Evolutionary conservation across 1,140 invertebrate species (phyloP).

Genomic region (Monochamus saltuarius): DNA sequence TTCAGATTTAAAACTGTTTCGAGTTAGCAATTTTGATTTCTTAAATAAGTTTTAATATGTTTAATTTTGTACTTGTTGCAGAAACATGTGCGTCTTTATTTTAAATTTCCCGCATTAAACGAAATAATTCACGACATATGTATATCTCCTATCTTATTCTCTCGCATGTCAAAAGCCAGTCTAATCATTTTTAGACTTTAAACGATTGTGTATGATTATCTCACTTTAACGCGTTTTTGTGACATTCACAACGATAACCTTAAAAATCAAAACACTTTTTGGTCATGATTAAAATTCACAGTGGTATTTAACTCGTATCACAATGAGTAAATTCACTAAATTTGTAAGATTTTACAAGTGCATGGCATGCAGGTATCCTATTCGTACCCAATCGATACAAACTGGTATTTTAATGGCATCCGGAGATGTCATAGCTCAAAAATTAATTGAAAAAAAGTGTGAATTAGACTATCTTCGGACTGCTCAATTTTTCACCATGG

Average conservation of each 20-base stretch:
- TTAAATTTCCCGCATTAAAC: no score
- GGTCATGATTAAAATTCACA: background rate
- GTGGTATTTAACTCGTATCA: constrained; percentile 1
- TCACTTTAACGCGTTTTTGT: no score
- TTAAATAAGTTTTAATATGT: background rate
- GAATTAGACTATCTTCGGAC: background rate
- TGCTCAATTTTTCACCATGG: background rate
- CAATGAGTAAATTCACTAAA: constrained; percentile 2
- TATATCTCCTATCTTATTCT: no score
- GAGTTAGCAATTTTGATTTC: background rate
- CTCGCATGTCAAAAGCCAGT: no score
- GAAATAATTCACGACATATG: no score
- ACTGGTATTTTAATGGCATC: constrained; percentile 5
- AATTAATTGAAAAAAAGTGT: constrained; percentile 5
- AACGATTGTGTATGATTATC: no score
- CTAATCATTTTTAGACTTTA: no score
- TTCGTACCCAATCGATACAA: constrained; percentile 1
- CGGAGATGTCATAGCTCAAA: constrained; percentile 8
- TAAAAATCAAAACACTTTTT: no score
- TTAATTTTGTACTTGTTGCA: background rate
- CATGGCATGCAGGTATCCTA: background rate
- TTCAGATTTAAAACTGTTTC: no score
- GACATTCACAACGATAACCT: no score
- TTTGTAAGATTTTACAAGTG: background rate
- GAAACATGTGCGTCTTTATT: background rate